phyloP scores from a whole-genome alignment of 2,113 vertebrate species.

The Siphamia tubifer region DNA sequence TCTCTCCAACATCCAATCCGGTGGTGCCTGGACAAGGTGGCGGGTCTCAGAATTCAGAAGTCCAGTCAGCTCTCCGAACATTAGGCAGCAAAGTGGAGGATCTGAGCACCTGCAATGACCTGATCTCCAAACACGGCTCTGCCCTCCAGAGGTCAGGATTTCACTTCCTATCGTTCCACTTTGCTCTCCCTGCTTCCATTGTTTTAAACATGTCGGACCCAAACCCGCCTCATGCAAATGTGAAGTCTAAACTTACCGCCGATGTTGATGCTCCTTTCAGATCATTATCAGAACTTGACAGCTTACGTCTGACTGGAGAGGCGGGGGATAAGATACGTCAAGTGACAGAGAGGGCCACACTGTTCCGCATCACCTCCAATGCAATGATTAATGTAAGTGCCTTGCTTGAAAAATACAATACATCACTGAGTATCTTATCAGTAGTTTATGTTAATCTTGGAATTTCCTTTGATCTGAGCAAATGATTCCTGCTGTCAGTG shows the following conservation, averaged over 20 bases:
- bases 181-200: neutral
- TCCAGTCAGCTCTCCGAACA: constrained; percentile 90
- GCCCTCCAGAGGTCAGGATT: constrained; percentile 87
- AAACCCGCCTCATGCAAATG: too few relatives aligned
- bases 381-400: constrained; percentile 98
- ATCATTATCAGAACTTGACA: constrained; percentile 93
- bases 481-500: too few relatives aligned
- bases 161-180: neutral
- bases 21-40: constrained; percentile 59
- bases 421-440: too few relatives aligned
- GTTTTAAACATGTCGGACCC: neutral
- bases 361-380: constrained; percentile 97
- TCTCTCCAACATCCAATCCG: constrained; percentile 78
- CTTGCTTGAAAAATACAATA: too few relatives aligned
- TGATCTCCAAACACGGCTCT: constrained; percentile 95
- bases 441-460: too few relatives aligned
- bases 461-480: too few relatives aligned
- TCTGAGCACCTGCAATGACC: constrained; percentile 94
- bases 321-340: constrained; percentile 94
- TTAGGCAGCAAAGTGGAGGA: constrained; percentile 96
- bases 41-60: constrained; percentile 86
- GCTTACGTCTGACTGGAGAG: constrained; percentile 87
- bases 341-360: constrained; percentile 92
- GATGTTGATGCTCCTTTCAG: constrained; percentile 47
- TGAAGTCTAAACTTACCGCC: too few relatives aligned